Conservation (phyloP, 2,888 invertebrate genomes). For the Leucozona laternaria region DNA sequence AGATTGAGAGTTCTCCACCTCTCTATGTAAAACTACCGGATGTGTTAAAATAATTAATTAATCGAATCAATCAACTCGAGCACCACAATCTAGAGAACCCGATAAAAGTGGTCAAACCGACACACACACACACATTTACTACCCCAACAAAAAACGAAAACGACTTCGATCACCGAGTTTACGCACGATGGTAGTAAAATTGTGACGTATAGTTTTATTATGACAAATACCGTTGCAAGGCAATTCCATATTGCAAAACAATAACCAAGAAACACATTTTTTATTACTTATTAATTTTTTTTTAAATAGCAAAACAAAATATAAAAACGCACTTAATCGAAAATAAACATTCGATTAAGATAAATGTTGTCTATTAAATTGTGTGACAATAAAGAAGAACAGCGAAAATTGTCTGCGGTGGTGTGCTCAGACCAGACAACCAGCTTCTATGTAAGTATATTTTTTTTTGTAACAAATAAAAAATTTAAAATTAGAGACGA, state of each 20-base stretch:
- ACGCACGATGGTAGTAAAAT: slow-evolving; percentile 48
- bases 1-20: slow-evolving; percentile 6
- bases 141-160: slow-evolving; percentile 12
- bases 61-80: slow-evolving; percentile 51
- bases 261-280: slow-evolving; percentile 27
- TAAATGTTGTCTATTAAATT: slow-evolving; percentile 42
- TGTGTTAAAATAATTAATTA: slow-evolving; percentile 29
- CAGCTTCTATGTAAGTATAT: slow-evolving; percentile 34
- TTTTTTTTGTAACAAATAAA: slow-evolving; percentile 55
- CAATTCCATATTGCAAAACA: slow-evolving; percentile 58
- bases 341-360: slow-evolving; percentile 47
- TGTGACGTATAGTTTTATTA: slow-evolving; percentile 30
- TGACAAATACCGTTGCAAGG: slow-evolving; percentile 31
- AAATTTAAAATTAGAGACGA: slow-evolving; percentile 68
- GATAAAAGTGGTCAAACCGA: slow-evolving; percentile 14
- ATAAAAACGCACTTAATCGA: slow-evolving; percentile 55
- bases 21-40: slow-evolving; percentile 2
- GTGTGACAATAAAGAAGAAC: slow-evolving; percentile 38
- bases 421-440: slow-evolving; percentile 33
- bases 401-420: slow-evolving; percentile 51
- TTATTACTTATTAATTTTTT: background rate
- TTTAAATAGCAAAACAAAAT: slow-evolving; percentile 38
- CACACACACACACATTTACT: slow-evolving; percentile 1
- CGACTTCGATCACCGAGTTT: background rate
- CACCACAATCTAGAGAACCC: slow-evolving; percentile 36